Evolutionary conservation across 2,797 vertebrate genomes (phyloP).

Genomic region (Acipenser oxyrinchus): DNA sequence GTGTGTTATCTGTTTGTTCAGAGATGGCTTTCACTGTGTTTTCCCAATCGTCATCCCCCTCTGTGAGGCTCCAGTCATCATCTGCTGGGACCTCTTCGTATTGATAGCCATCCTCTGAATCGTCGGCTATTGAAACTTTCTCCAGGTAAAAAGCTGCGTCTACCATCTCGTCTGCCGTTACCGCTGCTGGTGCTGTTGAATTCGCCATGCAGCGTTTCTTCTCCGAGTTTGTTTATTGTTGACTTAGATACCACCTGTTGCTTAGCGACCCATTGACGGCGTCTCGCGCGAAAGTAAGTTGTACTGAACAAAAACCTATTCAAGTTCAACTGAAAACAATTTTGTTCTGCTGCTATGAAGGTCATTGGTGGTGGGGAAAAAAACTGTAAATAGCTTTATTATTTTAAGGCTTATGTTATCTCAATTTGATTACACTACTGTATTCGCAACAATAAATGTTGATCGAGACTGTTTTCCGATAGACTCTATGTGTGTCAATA

Average conservation of each 20-base stretch:
- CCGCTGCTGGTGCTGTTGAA: conserved; percentile 18
- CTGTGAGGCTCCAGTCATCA: conserved; percentile 53
- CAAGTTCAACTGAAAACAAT: background rate
- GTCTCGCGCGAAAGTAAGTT: conserved; percentile 9
- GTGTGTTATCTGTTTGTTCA: conserved; percentile 40
- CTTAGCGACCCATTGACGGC: background rate
- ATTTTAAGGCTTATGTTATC: no score
- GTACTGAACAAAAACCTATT: background rate
- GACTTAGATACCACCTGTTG: conserved; percentile 23
- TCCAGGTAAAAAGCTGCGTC: conserved; percentile 17
- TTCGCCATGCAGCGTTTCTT: background rate
- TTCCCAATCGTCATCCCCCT: conserved; percentile 66
- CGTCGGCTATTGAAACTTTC: conserved; percentile 23
- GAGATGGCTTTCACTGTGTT: conserved; percentile 47
- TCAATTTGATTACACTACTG: no score
- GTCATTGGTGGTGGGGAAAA: no score
- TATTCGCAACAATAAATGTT: no score
- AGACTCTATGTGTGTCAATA: background rate
- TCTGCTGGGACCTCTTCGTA: conserved; percentile 59
- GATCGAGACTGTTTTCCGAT: background rate
- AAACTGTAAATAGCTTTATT: no score
- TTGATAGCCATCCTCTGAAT: conserved; percentile 51
- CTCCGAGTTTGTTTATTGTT: conserved; percentile 26
- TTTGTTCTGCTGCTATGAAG: no score
- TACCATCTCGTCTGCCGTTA: background rate